Evolutionary conservation across 2,113 vertebrate species (phyloP), one percentile per base, ranked within the genome.

Genomic region (Bambusicola thoracicus): DNA sequence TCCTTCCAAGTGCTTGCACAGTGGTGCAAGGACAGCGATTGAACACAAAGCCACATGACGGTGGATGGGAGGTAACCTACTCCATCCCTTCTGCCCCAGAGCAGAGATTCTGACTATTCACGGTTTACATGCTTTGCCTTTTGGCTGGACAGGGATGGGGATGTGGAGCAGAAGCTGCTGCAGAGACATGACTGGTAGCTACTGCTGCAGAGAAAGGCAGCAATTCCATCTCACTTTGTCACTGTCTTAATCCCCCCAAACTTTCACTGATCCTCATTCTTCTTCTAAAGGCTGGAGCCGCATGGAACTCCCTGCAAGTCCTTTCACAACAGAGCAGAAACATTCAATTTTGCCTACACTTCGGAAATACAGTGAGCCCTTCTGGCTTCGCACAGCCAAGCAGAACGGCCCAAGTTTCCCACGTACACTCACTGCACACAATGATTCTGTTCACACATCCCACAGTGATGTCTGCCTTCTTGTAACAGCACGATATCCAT

Each of bases 341-440:
- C 21, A n/a, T 62, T 44, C 7, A 19, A 21, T 36, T 62, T 40
- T 72, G 30, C 30, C 61, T 41, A 2, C 2, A 1, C 36, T 53
- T 2, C 16, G 72, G 76, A 66, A 92, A 73, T 8, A 43, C 36
- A 40, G 83, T 78, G 93, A 90, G 83, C 77, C 49, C 34, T 2
- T 49, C 80, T 67, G 89, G 89, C 86, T 93, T 77, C 11, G 24
- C 11, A 43, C 89, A 74, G 76, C 44, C 55, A 85, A 36, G 75
- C 1, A 0, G 3, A 83, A 83, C 32, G 69, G 63, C 61, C 32
- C 43, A 22, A 34, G 62, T 51, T 8, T 29, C 53, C 68, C 5
- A 0, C 2, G 7, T 44, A 53, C 46, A 53, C 27, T 30, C 27
- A 29, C 63, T 2, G 0, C 61, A 48, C 66, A 11, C 53, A 48